A percentile compares a stretch with the other conserved stretches of the same genome.
phyloP scores from a whole-genome alignment of 2,888 invertebrate genomes.

The Drosophila anomalipes region DNA sequence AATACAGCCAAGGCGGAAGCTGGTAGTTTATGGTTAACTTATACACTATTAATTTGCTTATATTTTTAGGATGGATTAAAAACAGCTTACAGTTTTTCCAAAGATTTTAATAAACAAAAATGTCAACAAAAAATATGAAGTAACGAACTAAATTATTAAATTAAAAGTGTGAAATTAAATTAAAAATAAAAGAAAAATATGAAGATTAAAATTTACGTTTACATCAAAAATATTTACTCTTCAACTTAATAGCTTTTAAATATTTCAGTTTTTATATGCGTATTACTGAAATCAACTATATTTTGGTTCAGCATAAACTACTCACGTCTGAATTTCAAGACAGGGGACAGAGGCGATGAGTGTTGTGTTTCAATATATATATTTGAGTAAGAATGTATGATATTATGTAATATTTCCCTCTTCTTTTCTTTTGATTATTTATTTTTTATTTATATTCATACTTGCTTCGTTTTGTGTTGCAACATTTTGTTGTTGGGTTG shows the following conservation, averaged over 20 bases:
- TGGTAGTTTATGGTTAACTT: too few relatives aligned
- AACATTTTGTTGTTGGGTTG: slow-evolving; percentile 35
- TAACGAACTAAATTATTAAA: too few relatives aligned
- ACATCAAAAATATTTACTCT: background rate
- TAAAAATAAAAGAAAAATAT: background rate
- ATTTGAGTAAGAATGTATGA: slow-evolving; percentile 33
- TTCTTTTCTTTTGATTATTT: slow-evolving; percentile 4
- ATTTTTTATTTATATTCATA: slow-evolving; percentile 33
- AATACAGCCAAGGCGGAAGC: too few relatives aligned
- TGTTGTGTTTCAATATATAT: background rate
- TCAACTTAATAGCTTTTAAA: background rate
- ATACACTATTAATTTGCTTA: too few relatives aligned
- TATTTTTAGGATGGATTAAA: background rate
- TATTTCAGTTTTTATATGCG: background rate
- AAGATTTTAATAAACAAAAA: too few relatives aligned
- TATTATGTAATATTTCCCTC: slow-evolving; percentile 21
- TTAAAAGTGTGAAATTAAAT: too few relatives aligned
- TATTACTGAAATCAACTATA: background rate
- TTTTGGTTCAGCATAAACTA: background rate
- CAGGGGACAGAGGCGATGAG: background rate
- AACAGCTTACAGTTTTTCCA: too few relatives aligned
- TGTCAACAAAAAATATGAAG: too few relatives aligned
- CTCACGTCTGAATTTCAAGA: background rate
- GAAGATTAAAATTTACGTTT: background rate
- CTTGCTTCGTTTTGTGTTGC: slow-evolving; percentile 18